phyloP scores from a whole-genome alignment of 1,140 invertebrate species.

The Homalodisca vitripennis region DNA sequence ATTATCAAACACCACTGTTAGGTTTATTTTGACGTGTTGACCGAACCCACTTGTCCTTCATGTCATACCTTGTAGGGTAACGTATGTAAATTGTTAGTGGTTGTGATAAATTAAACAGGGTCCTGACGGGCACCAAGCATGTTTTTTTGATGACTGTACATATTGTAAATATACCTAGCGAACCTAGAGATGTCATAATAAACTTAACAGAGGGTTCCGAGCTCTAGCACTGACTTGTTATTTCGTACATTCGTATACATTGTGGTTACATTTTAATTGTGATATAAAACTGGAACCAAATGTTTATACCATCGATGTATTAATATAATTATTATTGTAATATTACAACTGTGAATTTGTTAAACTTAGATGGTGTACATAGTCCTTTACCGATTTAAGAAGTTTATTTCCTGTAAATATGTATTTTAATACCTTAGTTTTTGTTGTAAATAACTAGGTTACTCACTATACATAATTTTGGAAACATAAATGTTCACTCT shows the following conservation, averaged over 20 bases:
- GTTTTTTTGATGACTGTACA: background rate
- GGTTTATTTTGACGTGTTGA: too few species aligned
- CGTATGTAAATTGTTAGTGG: too few species aligned
- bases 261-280: constrained; percentile 11
- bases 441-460: too few species aligned
- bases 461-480: too few species aligned
- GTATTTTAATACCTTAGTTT: too few species aligned
- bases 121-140: background rate
- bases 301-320: constrained; percentile 5
- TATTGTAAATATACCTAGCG: background rate
- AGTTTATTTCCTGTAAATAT: too few species aligned
- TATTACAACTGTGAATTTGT: background rate
- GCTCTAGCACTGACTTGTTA: background rate
- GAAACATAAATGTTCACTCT: too few species aligned
- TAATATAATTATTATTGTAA: background rate
- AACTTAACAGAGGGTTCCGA: background rate
- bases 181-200: background rate
- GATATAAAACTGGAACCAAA: constrained; percentile 9
- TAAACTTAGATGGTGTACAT: background rate
- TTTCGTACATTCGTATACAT: background rate
- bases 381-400: background rate
- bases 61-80: too few species aligned
- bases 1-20: too few species aligned
- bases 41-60: too few species aligned
- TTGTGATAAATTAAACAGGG: too few species aligned